These are phyloP conservation scores for Pteruthius melanotis DNA, from an alignment of 2,113 vertebrate species.

Conservation along the genomic window DNA sequence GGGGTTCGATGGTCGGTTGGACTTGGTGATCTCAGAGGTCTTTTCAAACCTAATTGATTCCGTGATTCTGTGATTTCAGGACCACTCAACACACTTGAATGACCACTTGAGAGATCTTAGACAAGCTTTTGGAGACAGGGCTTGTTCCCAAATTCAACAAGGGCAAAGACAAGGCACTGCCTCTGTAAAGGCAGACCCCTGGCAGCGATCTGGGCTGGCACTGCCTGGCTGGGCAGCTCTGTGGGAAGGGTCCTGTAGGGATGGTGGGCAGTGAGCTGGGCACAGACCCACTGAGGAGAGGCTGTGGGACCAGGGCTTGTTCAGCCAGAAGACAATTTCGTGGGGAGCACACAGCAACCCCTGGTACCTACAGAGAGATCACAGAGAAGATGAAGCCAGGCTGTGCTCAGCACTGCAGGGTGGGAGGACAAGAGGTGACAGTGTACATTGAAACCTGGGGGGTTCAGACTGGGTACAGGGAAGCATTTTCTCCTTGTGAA, in stretches of 20 bases:
- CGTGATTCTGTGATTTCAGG: not conserved
- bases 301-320: not conserved
- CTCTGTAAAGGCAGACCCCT: not conserved
- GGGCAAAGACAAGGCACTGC: not conserved
- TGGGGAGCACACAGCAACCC: not conserved
- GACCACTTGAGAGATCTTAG: not conserved
- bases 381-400: not conserved
- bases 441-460: accelerated
- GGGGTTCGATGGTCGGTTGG: not conserved
- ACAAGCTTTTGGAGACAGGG: not conserved
- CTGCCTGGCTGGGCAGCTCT: not conserved
- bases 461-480: not conserved
- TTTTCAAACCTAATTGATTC: not conserved
- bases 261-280: not conserved
- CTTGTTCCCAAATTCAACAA: not conserved
- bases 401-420: not conserved
- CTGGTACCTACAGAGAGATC: not conserved
- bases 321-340: not conserved
- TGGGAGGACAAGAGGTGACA: not conserved
- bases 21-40: not conserved
- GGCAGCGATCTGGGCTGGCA: accelerated
- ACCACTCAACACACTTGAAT: not conserved
- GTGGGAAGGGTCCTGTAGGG: not conserved
- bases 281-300: not conserved
- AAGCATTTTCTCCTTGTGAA: not conserved